phyloP scores from a whole-genome alignment of 1,140 invertebrate species.

The Microplitis demolitor region DNA sequence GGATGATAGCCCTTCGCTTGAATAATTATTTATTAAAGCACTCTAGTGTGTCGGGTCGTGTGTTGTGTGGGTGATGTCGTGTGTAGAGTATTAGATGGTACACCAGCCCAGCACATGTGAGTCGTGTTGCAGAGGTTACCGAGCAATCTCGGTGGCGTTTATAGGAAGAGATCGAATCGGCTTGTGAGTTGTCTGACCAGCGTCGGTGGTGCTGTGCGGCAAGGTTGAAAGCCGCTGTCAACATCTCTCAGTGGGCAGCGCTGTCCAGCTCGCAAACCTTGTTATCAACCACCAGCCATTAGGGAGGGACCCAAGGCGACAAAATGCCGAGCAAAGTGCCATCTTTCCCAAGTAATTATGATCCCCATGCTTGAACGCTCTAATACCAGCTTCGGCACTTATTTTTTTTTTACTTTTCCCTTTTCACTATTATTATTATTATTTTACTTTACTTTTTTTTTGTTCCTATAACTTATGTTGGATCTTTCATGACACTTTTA shows the following conservation, averaged over 20 bases:
- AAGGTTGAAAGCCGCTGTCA: slow-evolving; percentile 63
- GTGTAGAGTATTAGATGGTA: no score
- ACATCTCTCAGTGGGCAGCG: slow-evolving; percentile 59
- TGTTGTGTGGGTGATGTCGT: no score
- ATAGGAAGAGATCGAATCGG: slow-evolving; percentile 12
- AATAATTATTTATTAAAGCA: background rate
- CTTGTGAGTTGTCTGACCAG: slow-evolving; percentile 12
- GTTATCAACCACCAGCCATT: slow-evolving; percentile 63
- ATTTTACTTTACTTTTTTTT: background rate
- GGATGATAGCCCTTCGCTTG: no score
- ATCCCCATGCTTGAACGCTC: slow-evolving; percentile 34
- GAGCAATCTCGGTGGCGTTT: background rate
- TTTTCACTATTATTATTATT: slow-evolving; percentile 15
- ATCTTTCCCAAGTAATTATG: slow-evolving; percentile 61
- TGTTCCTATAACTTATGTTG: background rate
- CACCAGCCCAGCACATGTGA: no score
- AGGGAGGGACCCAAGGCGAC: slow-evolving; percentile 58
- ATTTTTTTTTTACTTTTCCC: slow-evolving; percentile 35
- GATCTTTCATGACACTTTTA: background rate
- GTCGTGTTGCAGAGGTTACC: no score
- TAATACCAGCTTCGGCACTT: slow-evolving; percentile 46
- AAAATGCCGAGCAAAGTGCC: slow-evolving; percentile 61
- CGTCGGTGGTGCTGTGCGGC: slow-evolving; percentile 21
- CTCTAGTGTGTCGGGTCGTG: no score
- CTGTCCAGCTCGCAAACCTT: slow-evolving; percentile 56